Evolutionary conservation across 2,888 invertebrate species (phyloP).

Genomic region (Heteromyza rotundicornis): DNA sequence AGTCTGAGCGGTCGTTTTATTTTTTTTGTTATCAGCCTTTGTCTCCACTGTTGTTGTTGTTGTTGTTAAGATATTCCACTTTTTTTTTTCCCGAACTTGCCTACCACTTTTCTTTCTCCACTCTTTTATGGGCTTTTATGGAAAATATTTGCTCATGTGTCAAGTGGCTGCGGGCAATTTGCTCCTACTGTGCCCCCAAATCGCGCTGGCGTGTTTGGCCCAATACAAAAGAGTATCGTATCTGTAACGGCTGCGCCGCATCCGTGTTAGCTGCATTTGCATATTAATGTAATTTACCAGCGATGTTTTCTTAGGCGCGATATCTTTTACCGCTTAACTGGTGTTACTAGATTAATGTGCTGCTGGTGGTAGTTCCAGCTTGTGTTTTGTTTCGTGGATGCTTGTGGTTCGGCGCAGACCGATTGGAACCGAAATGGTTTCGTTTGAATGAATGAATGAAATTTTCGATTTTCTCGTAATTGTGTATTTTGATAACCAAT

Average conservation of each 20-base stretch:
- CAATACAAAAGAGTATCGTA: not conserved
- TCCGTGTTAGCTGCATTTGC: constrained; percentile 31
- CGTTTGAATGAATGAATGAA: not conserved
- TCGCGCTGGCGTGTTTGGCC: not conserved
- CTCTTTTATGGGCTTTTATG: constrained; percentile 17
- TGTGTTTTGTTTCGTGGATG: constrained; percentile 8
- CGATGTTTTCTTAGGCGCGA: constrained; percentile 47
- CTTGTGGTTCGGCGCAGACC: constrained; percentile 22
- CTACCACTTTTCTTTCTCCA: constrained; percentile 7
- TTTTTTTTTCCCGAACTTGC: not conserved
- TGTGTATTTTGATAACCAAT: not conserved
- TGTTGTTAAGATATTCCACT: too few relatives aligned
- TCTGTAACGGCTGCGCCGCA: constrained; percentile 14
- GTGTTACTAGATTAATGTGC: constrained; percentile 46
- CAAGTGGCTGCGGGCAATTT: constrained; percentile 51
- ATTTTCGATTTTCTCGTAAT: not conserved
- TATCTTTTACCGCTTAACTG: constrained; percentile 55
- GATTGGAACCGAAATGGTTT: constrained; percentile 25
- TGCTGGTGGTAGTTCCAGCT: constrained; percentile 11
- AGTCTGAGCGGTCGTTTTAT: not conserved
- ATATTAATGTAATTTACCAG: constrained; percentile 39
- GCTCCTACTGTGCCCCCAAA: constrained; percentile 48
- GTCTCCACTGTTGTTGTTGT: not conserved
- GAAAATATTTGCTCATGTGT: constrained; percentile 47
- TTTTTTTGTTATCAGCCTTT: not conserved